Conservation (phyloP, 2,888 invertebrate species). For the Drosophila fungiperda region DNA sequence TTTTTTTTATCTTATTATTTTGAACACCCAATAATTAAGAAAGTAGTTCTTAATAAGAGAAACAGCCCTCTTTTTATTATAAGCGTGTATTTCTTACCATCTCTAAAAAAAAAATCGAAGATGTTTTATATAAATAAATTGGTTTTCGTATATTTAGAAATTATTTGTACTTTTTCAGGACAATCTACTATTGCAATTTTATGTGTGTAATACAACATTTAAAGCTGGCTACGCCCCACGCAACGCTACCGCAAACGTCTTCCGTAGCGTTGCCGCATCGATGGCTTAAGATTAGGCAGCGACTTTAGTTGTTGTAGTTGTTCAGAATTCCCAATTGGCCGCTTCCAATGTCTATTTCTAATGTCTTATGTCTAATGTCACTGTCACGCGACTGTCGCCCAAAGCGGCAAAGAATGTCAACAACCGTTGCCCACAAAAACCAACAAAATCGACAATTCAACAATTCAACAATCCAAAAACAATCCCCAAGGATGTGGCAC, state of each 20-base stretch:
- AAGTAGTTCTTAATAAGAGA: background rate
- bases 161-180: background rate
- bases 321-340: slow-evolving; percentile 58
- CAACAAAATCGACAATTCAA: background rate
- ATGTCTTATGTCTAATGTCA: slow-evolving; percentile 9
- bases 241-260: slow-evolving; percentile 9
- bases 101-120: background rate
- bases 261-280: slow-evolving; percentile 10
- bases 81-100: background rate
- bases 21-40: background rate
- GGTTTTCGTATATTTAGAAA: background rate
- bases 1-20: too few species aligned
- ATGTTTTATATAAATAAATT: background rate
- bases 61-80: background rate
- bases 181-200: background rate
- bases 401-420: slow-evolving; percentile 52
- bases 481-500: slow-evolving; percentile 55
- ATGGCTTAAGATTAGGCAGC: slow-evolving; percentile 23
- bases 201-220: background rate
- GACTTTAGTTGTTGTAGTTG: slow-evolving; percentile 18
- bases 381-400: slow-evolving; percentile 51
- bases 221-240: slow-evolving; percentile 7
- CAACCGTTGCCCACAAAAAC: slow-evolving; percentile 50
- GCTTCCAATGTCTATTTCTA: slow-evolving; percentile 9
- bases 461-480: slow-evolving; percentile 12